Base-by-base conservation (phyloP, 2,113 vertebrate genomes). In the Microcebus murinus region DNA sequence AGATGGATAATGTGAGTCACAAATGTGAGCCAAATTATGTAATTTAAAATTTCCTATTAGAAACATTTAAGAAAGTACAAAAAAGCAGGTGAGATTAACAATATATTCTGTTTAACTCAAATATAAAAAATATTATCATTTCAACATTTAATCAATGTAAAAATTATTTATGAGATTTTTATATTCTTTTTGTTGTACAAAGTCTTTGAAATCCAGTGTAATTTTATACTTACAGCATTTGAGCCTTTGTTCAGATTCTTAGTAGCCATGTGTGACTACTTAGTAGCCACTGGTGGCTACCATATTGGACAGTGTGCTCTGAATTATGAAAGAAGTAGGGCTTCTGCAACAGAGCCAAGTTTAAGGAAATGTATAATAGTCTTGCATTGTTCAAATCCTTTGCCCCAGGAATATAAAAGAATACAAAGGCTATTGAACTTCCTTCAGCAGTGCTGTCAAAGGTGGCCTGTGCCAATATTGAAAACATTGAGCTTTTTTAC, bases 1-100 rank as follows among this genome's bases (percentile, higher is more conserved):
- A 81, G 36, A 14, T 61, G 21, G 8, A 34, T 39, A 52, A 31
- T 42, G 1, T 59, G 21, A 92, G 6, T 11, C 42, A 34, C 31
- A 67, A 61, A 68, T 20, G 27, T 50, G 31, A 91, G 59, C 6
- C 67, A 91, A 8, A 27, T 59, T 59, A n/a, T 48, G 13, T 61
- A 52, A 93, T 90, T 79, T 12, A 76, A 81, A 87, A 42, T 80
- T 67, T 86, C 50, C 45, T 77, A 76, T 61, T 77, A 73, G 25
- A 48, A 27, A 79, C 17, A 76, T 87, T 48, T 21, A 4, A 81
- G 87, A 83, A 67, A 63, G 27, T 67, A 57, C 57, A 67, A 80
- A 67, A 74, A 70, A 88, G 45, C 25, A 91, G 52, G 61, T 74
- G 29, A 87, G 91, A 83, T 71, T 84, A 87, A 83, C 27, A 85